Evolutionary conservation across 2,113 vertebrate species (phyloP).

Genomic region (Craseonycteris thonglongyai): DNA sequence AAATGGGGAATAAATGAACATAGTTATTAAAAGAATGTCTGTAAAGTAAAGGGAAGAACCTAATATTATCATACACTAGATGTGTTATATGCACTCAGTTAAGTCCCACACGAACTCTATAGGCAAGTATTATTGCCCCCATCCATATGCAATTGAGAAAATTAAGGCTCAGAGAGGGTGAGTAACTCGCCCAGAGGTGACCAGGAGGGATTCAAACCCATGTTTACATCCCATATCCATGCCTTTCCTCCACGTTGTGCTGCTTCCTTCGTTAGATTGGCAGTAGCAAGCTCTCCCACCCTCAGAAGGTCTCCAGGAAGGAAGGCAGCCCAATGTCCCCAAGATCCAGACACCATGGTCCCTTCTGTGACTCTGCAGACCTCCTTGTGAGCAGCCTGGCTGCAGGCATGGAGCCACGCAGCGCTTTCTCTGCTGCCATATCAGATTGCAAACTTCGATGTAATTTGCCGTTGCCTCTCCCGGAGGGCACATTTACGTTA

Average conservation of each 20-base stretch:
- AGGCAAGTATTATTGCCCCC: background rate
- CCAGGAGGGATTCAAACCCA: background rate
- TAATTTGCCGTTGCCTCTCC: conserved; percentile 36
- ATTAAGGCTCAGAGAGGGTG: background rate
- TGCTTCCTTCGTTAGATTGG: fast-evolving
- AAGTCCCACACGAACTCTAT: background rate
- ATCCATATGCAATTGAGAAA: background rate
- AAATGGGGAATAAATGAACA: background rate
- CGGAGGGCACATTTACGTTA: conserved; percentile 42
- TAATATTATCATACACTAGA: background rate
- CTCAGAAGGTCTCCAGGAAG: background rate
- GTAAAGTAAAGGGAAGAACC: background rate
- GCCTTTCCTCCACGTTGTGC: no score
- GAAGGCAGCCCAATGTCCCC: fast-evolving
- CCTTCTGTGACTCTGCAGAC: background rate
- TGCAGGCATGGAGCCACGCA: background rate
- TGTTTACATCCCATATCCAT: no score
- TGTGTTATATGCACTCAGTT: background rate
- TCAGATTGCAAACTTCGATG: conserved; percentile 12
- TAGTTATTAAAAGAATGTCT: background rate
- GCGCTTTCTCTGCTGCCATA: background rate
- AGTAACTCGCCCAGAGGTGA: background rate
- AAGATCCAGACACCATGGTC: background rate
- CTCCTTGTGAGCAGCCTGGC: background rate
- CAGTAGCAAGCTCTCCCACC: background rate